Conservation (phyloP, 1,140 invertebrate genomes). For the Drosophila lini region DNA sequence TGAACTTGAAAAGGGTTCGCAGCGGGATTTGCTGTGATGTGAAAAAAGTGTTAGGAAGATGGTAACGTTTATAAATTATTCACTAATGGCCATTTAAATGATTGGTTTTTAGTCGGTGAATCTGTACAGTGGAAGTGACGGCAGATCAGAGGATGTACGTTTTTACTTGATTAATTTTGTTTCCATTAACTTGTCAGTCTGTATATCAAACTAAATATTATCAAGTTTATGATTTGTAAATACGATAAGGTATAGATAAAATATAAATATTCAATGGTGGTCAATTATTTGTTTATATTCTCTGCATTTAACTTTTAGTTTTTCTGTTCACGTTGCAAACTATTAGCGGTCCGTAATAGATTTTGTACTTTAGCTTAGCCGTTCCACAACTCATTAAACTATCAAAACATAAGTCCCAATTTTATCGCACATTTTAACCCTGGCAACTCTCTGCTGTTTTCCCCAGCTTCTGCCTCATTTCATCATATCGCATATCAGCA, state of each 20-base stretch:
- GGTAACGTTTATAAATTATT: slow-evolving; percentile 23
- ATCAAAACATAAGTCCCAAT: slow-evolving; percentile 37
- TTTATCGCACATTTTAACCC: slow-evolving; percentile 35
- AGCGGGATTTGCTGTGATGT: slow-evolving; percentile 1
- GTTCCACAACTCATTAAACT: slow-evolving; percentile 45
- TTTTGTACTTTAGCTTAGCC: slow-evolving; percentile 1
- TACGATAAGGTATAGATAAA: not conserved
- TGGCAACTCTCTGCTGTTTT: slow-evolving; percentile 6
- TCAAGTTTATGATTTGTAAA: too few species aligned
- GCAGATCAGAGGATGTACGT: not conserved
- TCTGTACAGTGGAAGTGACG: not conserved
- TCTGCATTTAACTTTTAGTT: not conserved
- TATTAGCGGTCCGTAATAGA: slow-evolving; percentile 4
- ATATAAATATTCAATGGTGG: too few species aligned
- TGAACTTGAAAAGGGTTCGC: slow-evolving; percentile 60
- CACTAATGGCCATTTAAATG: slow-evolving; percentile 59
- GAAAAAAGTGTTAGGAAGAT: slow-evolving; percentile 5
- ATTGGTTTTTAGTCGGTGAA: slow-evolving; percentile 38
- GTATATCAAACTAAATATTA: too few species aligned
- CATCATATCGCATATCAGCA: slow-evolving; percentile 50
- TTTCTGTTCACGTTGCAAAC: not conserved
- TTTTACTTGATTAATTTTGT: slow-evolving; percentile 5
- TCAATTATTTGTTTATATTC: not conserved
- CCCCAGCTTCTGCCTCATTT: slow-evolving; percentile 51
- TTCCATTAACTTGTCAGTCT: not conserved